Percentiles rank a stretch among this genome's conserved stretches.
Evolutionary conservation across 2,888 invertebrate genomes (phyloP).

Genomic region (Parnassius mnemosyne): DNA sequence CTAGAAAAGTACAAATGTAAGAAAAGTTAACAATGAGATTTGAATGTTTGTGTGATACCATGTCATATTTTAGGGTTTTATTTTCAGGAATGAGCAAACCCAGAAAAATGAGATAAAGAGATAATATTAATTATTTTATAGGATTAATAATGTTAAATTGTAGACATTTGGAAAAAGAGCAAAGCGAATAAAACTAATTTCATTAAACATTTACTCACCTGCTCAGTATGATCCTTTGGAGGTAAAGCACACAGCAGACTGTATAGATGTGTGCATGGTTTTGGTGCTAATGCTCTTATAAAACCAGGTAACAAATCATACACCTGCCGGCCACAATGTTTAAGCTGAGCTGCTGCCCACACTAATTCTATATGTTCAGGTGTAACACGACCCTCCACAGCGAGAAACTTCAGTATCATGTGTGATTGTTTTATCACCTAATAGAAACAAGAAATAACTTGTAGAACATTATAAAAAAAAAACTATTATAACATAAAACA

Average conservation of each 20-base stretch:
- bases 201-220: slow-evolving; percentile 69
- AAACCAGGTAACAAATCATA: slow-evolving; percentile 94
- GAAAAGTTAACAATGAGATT: no score
- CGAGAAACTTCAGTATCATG: slow-evolving; percentile 94
- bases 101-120: no score
- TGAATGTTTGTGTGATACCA: no score
- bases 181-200: no score
- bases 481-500: no score
- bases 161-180: no score
- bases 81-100: no score
- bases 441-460: slow-evolving; percentile 3
- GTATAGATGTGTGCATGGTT: slow-evolving; percentile 93
- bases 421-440: slow-evolving; percentile 97
- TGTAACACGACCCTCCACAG: slow-evolving; percentile 94
- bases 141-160: no score
- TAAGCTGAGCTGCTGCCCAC: slow-evolving; percentile 96
- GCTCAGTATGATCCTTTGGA: slow-evolving; percentile 95
- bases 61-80: no score
- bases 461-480: not conserved
- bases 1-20: no score
- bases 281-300: slow-evolving; percentile 93
- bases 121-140: no score
- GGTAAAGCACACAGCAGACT: slow-evolving; percentile 92
- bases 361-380: slow-evolving; percentile 95
- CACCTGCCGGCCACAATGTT: slow-evolving; percentile 96